Conservation (phyloP, 2,888 invertebrate genomes). For the Nephrotoma flavescens region DNA sequence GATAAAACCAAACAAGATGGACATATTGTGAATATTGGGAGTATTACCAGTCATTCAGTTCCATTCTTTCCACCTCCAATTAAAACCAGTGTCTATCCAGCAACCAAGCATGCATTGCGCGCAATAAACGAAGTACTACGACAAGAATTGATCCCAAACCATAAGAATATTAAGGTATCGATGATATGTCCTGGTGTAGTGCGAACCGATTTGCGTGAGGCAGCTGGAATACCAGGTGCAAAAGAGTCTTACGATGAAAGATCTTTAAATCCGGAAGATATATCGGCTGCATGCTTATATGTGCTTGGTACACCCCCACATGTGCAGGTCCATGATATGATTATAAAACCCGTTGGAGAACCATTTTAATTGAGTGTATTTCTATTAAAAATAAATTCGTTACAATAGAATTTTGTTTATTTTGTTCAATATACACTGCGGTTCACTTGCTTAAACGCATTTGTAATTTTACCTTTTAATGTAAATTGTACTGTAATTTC, state of each 20-base stretch:
- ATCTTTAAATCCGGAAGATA: not conserved
- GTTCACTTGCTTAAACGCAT: no score
- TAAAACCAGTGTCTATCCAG: slow-evolving; percentile 20
- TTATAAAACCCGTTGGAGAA: not conserved
- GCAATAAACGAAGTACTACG: slow-evolving; percentile 22
- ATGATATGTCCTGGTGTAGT: slow-evolving; percentile 1
- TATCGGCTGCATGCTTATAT: not conserved
- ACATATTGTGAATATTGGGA: slow-evolving; percentile 34
- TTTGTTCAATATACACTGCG: no score
- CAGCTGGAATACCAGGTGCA: not conserved
- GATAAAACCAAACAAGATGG: slow-evolving; percentile 27
- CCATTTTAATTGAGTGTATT: not conserved
- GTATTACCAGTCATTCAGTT: slow-evolving; percentile 21
- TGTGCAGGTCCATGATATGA: not conserved
- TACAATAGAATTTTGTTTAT: no score
- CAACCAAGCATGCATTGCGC: slow-evolving; percentile 21
- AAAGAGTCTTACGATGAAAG: not conserved
- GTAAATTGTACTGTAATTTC: no score
- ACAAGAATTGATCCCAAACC: slow-evolving; percentile 16
- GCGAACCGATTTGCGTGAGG: not conserved
- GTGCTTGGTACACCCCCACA: not conserved
- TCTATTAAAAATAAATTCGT: not conserved
- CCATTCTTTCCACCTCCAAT: slow-evolving; percentile 6
- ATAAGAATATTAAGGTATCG: not conserved
- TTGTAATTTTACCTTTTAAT: no score